Evolutionary conservation across 2,797 vertebrate genomes (phyloP).

Genomic region (Cuniculus paca): DNA sequence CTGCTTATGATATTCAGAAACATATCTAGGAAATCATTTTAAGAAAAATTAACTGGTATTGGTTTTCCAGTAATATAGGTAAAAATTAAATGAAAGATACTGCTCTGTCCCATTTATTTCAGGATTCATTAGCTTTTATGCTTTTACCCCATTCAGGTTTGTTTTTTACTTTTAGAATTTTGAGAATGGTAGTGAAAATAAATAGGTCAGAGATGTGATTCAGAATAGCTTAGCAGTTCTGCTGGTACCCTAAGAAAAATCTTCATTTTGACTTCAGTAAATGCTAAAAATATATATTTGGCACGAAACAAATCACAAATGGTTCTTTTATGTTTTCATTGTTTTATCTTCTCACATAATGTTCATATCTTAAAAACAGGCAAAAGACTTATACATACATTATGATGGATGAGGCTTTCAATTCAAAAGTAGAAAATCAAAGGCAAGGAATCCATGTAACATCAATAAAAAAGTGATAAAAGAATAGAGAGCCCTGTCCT

Average conservation of each 20-base stretch:
- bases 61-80: not conserved
- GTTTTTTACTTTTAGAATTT: conserved; percentile 61
- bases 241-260: conserved; percentile 19
- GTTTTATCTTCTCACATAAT: not conserved
- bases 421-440: conserved; percentile 39
- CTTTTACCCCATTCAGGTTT: conserved; percentile 34
- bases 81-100: conserved; percentile 50
- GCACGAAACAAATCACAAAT: not conserved
- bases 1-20: conserved; percentile 34
- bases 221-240: conserved; percentile 44
- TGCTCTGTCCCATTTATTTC: not conserved
- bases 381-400: not conserved
- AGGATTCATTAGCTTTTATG: not conserved
- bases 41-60: conserved; percentile 36
- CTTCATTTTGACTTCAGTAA: conserved; percentile 38
- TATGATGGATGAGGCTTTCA: not conserved
- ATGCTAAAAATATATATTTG: conserved; percentile 56
- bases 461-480: not conserved
- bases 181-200: conserved; percentile 7
- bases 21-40: conserved; percentile 45
- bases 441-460: not conserved
- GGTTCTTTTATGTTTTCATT: conserved; percentile 56
- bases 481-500: not conserved
- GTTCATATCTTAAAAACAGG: conserved; percentile 44
- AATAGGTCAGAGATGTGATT: conserved; percentile 44